These are phyloP conservation scores for Sphaerodactylus townsendi DNA, from an alignment of 2,113 vertebrate species.

Conservation along the genomic window DNA sequence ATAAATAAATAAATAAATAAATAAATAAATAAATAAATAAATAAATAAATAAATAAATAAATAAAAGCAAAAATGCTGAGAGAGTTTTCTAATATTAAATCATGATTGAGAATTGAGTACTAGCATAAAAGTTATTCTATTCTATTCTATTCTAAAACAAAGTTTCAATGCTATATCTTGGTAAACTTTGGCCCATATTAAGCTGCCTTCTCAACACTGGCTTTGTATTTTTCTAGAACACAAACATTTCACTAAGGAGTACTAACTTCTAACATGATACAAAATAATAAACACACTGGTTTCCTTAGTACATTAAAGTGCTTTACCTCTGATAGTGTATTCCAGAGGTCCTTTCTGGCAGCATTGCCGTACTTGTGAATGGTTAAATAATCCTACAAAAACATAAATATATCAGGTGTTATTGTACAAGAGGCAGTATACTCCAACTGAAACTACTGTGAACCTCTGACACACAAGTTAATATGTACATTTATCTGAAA, in stretches of 20 bases:
- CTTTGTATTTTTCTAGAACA: background rate
- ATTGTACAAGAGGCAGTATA: slow-evolving; percentile 55
- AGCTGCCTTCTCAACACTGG: background rate
- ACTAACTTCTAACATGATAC: slow-evolving; percentile 12
- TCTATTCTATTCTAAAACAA: no score
- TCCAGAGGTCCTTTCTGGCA: slow-evolving; percentile 93
- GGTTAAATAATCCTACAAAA: slow-evolving; percentile 89
- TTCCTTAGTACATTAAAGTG: slow-evolving; percentile 25
- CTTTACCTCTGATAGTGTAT: slow-evolving; percentile 89
- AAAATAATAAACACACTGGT: slow-evolving; percentile 18
- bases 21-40: no score
- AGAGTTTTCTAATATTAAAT: slow-evolving; percentile 21
- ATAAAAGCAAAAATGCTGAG: background rate
- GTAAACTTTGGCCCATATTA: background rate
- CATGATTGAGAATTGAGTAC: background rate
- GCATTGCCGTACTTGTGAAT: slow-evolving; percentile 95
- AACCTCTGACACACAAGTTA: slow-evolving; percentile 33
- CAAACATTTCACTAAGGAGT: slow-evolving; percentile 9
- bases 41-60: no score
- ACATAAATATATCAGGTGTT: slow-evolving; percentile 63
- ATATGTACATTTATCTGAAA: slow-evolving; percentile 41
- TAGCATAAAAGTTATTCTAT: no score
- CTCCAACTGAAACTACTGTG: slow-evolving; percentile 32
- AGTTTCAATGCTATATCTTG: background rate
- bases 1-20: no score